Evolutionary conservation across 1,140 invertebrate species (phyloP), one percentile per base, ranked within the genome.

Genomic region (Chironomus striatipennis): DNA sequence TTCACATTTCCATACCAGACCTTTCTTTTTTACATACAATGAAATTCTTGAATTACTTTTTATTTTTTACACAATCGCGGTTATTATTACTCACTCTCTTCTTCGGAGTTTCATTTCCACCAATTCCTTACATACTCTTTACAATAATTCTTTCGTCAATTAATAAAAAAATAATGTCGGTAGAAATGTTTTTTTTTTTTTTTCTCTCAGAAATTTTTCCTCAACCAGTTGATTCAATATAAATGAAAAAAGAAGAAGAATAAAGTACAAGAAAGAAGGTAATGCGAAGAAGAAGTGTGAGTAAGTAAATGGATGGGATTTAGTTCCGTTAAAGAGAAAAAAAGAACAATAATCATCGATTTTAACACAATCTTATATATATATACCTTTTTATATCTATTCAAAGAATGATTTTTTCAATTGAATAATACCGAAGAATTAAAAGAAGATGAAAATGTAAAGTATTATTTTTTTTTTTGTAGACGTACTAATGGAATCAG

Each of bases 341-440:
- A 70, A 70, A 70, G 18, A 70, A 70, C 65, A 70, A 70, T 70
- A 70, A 70, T 70, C 65, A 70, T 70, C 18, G 17, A 70, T 70
- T 70, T 70, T 70, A 70, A 70, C 18, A 70, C 18, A 17, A 18
- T 70, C 65, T 47, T 15, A 34, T 34, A 34, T 34, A 34, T 70
- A 20, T 20, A 18, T 9, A 20, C 65, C 9, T 8, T 70, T 70
- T 57, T 10, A 70, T 18, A 2, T 18, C 18, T 70, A 5, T 21
- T 21, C 65, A 70, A 70, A 70, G 17, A 67, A 57, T 57, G 47
- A 57, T 34, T 34, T 34, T 18, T 70, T 70, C 18, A 70, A 70
- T 70, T 70, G 17, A 70, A 70, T 67, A 8, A 18, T 34, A 20
- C n/a, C n/a, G 17, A 57, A 57, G n/a, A 57, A 57, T 12, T 20